Evolutionary conservation across 2,797 vertebrate species (phyloP), one percentile per base, ranked within the genome.

Genomic region (Oreonectes daqikongensis): DNA sequence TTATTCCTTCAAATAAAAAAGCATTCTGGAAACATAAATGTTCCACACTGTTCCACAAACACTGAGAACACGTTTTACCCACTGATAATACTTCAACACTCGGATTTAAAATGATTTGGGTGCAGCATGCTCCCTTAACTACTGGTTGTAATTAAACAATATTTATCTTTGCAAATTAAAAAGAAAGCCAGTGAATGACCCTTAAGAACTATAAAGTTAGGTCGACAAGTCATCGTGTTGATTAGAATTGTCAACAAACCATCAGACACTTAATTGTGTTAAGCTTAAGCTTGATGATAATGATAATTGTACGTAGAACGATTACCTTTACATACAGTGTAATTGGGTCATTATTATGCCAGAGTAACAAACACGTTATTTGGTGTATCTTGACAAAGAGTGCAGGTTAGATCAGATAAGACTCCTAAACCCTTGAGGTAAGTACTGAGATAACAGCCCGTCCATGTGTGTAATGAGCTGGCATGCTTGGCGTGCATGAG

Each of bases 281-380:
- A 6, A 20, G 22, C 22, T 61, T 69, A 38, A 35, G n/a, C n/a
- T n/a, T 35, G 18, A 63, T 69, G 57, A 35, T 69, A 60, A 61
- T 69, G 55, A 61, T 50, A 35, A 69, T 4, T 20, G 10, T 20
- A 63, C 48, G 42, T 57, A 30, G 20, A 77, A 52, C 18, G 6
- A 69, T 77, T 69, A 63, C 40, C 67, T 30, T 69, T 61, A 61
- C 14, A 38, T 61, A 18, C 30, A 52, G 17, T 7, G 30, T 77
- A 77, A 77, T 61, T 69, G 17, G 50, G 28, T 77, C 63, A 70
- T 77, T 55, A 42, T 18, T n/a, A 26, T 42, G 57, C 32, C 28
- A 63, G 18, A 22, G 24, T 17, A 52, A 48, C 32, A 52, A 67
- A 18, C 48, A 63, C 35, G n/a, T 46, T 68, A 59, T 1, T 1